These are phyloP conservation scores for Numida meleagris DNA, from an alignment of 2,113 vertebrate genomes.

Conservation along the genomic window DNA sequence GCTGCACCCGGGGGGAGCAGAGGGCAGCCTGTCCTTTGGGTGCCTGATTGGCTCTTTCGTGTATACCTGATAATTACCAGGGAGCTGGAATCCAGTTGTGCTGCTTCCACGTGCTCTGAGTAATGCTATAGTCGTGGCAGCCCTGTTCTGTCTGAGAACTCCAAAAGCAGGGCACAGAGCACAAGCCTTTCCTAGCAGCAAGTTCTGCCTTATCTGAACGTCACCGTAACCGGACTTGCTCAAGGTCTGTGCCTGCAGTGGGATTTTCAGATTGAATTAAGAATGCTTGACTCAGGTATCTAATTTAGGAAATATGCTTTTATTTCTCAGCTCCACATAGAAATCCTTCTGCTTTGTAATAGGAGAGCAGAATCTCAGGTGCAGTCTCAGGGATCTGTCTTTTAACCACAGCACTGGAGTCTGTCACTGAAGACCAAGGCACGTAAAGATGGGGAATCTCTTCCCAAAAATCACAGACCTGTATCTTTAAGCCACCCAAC, in stretches of 20 bases:
- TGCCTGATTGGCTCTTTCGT: conserved; percentile 62
- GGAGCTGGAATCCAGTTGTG: conserved; percentile 47
- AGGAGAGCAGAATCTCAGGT: fast-evolving
- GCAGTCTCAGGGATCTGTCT: not conserved
- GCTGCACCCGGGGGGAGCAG: conserved; percentile 52
- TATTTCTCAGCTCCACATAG: not conserved
- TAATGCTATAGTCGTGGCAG: not conserved
- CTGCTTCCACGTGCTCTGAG: not conserved
- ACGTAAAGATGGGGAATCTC: not conserved
- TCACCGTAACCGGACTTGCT: not conserved
- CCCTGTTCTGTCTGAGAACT: not conserved
- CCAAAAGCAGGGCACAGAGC: not conserved
- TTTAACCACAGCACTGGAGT: not conserved
- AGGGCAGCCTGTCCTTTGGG: conserved; percentile 63
- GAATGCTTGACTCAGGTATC: not conserved
- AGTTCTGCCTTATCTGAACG: not conserved
- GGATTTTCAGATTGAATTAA: not conserved
- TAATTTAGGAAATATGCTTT: not conserved
- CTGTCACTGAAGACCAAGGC: not conserved
- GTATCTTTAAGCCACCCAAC: not conserved
- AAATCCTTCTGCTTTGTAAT: not conserved
- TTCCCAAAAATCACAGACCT: not conserved
- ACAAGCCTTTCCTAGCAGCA: not conserved
- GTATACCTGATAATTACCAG: conserved; percentile 59
- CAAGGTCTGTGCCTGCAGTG: not conserved